Conservation (phyloP, 2,888 invertebrate species). For the Tiliacea aurago region DNA sequence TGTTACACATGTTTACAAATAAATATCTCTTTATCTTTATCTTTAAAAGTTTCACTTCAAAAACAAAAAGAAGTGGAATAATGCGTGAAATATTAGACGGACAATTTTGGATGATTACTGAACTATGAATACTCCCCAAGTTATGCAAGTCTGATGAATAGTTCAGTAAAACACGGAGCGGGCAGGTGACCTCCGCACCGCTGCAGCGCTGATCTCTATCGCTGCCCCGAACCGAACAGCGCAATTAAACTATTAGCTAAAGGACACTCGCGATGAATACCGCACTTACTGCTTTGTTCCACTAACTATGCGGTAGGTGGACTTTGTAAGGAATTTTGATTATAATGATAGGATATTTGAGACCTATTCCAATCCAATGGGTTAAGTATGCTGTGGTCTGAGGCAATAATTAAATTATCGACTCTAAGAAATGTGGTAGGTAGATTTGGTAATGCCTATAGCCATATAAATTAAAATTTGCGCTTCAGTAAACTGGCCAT, state of each 20-base stretch:
- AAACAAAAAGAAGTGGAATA: no score
- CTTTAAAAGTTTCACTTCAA: no score
- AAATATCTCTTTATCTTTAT: no score
- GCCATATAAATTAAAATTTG: no score
- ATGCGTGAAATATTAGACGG: no score
- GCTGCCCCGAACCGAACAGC: slow-evolving; percentile 74
- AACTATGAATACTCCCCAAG: slow-evolving; percentile 70
- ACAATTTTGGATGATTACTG: no score
- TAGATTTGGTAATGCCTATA: not conserved
- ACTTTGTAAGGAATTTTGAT: slow-evolving; percentile 42
- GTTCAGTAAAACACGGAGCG: slow-evolving; percentile 77
- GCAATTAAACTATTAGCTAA: slow-evolving; percentile 83
- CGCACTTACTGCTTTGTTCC: slow-evolving; percentile 59
- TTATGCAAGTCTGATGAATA: slow-evolving; percentile 81
- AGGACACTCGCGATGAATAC: slow-evolving; percentile 71
- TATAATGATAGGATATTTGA: slow-evolving; percentile 28
- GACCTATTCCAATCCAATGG: not conserved
- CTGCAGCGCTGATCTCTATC: slow-evolving; percentile 81
- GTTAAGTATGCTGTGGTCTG: slow-evolving; percentile 25
- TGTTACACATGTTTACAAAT: no score
- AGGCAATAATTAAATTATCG: slow-evolving; percentile 13
- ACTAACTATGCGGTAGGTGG: slow-evolving; percentile 50
- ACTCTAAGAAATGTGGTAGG: not conserved
- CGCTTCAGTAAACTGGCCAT: no score
- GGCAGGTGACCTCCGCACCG: slow-evolving; percentile 78